Base-by-base conservation (phyloP, 1,140 invertebrate species). In the Pentalonia nigronervosa region DNA sequence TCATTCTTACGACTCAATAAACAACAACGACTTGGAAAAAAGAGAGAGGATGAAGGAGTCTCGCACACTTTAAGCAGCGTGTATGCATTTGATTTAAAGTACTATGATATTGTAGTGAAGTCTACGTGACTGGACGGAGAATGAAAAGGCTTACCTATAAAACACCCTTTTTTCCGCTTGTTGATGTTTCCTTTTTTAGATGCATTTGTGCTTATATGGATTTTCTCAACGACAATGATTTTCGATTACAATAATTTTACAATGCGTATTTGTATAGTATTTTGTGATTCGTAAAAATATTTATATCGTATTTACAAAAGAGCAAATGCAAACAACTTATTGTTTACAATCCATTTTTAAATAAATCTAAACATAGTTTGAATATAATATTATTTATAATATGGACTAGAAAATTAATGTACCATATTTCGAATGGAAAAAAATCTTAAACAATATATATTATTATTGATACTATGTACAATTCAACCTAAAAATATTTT, bases 71-170 rank as follows among this genome's bases (percentile, higher is more conserved):
- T 25, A 84, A n/a, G 41, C 1, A 84, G 2, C 8, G 20, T 41
- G 36, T 84, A 36, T 84, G 83, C 83, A 41, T 84, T 84, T 84
- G 36, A 84, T 84, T 84, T 84, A 84, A 45, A 41, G 81, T 83
- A 83, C 81, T 83, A 84, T 45, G 83, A 41, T 84, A 84, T 84
- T 84, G 36, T 25, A 41, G 83, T 4, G 23, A 84, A 84, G 8
- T 41, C 21, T 84, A 84, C 83, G 83, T 84, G 83, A 84, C 83
- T 84, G 23, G 36, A 84, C 9, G 23, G 81, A 25, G 83, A 84
- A 84, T 84, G 83, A 11, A 84, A 84, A 41, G 20, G 34, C 36
- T 84, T 45, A 84, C 41, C 23, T 84, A 45, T 30, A 84, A 84
- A 84, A 84, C 36, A 41, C 83, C 23, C 23, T 9, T 25, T 23